These are phyloP conservation scores for Sardinella longiceps DNA, from an alignment of 2,797 vertebrate genomes.

Conservation along the genomic window DNA sequence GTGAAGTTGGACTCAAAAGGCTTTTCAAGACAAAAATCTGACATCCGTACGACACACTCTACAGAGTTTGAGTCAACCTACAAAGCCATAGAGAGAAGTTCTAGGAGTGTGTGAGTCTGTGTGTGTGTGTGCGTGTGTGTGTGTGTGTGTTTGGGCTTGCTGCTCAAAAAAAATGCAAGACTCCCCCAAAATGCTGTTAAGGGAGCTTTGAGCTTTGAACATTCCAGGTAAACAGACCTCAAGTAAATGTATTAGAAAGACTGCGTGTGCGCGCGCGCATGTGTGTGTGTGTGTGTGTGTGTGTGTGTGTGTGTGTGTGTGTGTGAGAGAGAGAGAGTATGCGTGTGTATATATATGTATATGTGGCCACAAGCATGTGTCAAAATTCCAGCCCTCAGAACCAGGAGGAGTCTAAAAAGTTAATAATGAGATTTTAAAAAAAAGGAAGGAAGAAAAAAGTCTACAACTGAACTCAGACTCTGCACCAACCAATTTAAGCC, in stretches of 20 bases:
- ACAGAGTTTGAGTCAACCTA: conserved; percentile 36
- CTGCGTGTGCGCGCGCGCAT: too few species aligned
- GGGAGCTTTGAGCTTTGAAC: background rate
- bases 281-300: too few species aligned
- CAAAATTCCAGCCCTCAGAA: background rate
- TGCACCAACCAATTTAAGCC: background rate
- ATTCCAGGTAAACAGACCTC: background rate
- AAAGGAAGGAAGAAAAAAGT: background rate
- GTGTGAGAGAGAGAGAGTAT: background rate
- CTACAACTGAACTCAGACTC: background rate
- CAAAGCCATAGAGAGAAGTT: conserved; percentile 11
- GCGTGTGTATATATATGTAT: too few species aligned
- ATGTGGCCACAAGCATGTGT: background rate
- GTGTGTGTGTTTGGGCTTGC: background rate
- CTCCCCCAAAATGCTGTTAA: background rate
- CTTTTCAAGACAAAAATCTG: background rate
- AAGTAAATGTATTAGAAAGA: background rate
- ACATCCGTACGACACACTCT: background rate
- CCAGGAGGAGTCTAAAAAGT: background rate
- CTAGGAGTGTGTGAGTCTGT: background rate
- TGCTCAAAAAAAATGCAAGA: background rate
- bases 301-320: background rate
- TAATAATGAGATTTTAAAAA: background rate
- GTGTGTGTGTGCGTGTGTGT: background rate
- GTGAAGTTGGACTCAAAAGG: background rate